A percentile compares a stretch with the other conserved stretches of the same genome.
Evolutionary conservation across 1,140 invertebrate genomes (phyloP).

Genomic region (Amphibalanus amphitrite): DNA sequence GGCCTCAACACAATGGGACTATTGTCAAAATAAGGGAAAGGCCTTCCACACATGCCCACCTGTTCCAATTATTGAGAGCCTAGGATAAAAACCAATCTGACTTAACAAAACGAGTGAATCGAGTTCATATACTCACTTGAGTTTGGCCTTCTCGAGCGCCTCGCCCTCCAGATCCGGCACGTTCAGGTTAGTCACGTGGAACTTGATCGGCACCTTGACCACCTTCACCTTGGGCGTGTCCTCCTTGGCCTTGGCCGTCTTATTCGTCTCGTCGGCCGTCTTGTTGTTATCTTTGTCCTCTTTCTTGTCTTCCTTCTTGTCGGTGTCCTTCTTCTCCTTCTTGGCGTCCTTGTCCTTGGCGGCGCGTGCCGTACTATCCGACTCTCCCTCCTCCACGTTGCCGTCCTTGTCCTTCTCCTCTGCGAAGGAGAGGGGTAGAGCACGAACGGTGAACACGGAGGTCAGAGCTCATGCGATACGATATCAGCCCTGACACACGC

Average conservation of each 20-base stretch:
- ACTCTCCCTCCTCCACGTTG: constrained; percentile 25
- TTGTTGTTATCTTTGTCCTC: constrained; percentile 22
- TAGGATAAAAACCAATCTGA: too few species aligned
- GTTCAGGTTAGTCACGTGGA: constrained; percentile 40
- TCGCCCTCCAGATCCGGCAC: constrained; percentile 40
- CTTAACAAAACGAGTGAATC: too few species aligned
- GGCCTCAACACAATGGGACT: too few species aligned
- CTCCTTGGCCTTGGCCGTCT: constrained; percentile 23
- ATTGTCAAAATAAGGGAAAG: too few species aligned
- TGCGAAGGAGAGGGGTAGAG: not conserved
- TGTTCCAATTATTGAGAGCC: too few species aligned
- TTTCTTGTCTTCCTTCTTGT: constrained; percentile 15
- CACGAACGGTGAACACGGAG: too few species aligned
- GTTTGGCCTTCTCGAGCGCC: constrained; percentile 43
- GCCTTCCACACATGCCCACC: too few species aligned
- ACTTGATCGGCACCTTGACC: constrained; percentile 58
- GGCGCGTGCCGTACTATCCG: constrained; percentile 21
- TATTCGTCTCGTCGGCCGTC: constrained; percentile 33
- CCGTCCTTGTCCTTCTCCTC: constrained; percentile 11
- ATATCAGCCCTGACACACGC: too few species aligned
- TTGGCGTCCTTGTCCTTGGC: constrained; percentile 24
- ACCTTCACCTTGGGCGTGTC: constrained; percentile 48
- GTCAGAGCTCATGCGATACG: too few species aligned
- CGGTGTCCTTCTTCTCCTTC: constrained; percentile 24
- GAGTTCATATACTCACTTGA: constrained; percentile 42